These are phyloP conservation scores for Porites australiensis DNA, from an alignment of 64 coral and sea anemone genomes.

Conservation along the genomic window DNA sequence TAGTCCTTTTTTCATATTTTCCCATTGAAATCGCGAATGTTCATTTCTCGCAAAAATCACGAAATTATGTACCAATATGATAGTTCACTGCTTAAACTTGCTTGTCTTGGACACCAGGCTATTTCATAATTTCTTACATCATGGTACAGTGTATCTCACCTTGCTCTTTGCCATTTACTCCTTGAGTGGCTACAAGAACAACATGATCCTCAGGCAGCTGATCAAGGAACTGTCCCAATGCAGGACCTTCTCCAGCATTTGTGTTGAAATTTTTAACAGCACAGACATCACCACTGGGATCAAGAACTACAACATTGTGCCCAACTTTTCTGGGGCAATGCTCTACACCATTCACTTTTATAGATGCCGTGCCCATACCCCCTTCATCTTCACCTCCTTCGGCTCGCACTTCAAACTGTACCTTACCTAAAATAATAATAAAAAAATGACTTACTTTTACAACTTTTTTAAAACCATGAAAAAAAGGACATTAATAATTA, in stretches of 20 bases:
- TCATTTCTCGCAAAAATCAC: too few species aligned
- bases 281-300: conserved; percentile 88
- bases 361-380: conserved; percentile 87
- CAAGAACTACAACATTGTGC: conserved; percentile 94
- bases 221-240: conserved; percentile 87
- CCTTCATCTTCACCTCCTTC: conserved; percentile 97
- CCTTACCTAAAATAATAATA: conserved; percentile 64
- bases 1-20: too few species aligned
- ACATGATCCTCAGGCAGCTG: conserved; percentile 95
- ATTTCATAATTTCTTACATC: too few species aligned
- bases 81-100: too few species aligned
- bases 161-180: conserved; percentile 61
- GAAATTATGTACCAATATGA: too few species aligned
- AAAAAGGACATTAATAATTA: too few species aligned
- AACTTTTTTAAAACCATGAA: neutral
- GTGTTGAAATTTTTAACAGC: conserved; percentile 90
- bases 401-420: conserved; percentile 94
- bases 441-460: neutral
- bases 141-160: neutral
- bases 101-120: too few species aligned
- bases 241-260: conserved; percentile 74
- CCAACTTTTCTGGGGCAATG: conserved; percentile 94
- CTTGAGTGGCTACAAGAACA: conserved; percentile 90
- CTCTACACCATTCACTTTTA: conserved; percentile 92
- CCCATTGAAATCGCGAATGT: too few species aligned